These are phyloP conservation scores for Aphidius ervi DNA, from an alignment of 1,140 invertebrate species.

Conservation along the genomic window DNA sequence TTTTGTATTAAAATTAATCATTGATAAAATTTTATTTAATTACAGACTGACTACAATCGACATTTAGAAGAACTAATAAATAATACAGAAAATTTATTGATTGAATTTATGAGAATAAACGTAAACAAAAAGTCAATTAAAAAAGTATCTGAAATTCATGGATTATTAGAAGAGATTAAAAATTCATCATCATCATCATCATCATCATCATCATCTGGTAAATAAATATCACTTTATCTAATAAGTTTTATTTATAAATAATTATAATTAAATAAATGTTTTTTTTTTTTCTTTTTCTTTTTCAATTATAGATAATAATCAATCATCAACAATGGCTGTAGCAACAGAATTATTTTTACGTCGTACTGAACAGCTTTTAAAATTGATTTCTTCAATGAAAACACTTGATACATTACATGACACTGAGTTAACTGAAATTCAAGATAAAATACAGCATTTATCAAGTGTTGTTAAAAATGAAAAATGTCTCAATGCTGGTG, in stretches of 20 bases:
- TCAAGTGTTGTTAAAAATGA: slow-evolving; percentile 48
- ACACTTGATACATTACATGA: slow-evolving; percentile 16
- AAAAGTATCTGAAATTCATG: slow-evolving; percentile 34
- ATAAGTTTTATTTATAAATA: neutral
- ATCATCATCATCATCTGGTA: slow-evolving; percentile 25
- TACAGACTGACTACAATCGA: slow-evolving; percentile 67
- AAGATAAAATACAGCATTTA: slow-evolving; percentile 40
- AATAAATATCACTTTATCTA: slow-evolving; percentile 3
- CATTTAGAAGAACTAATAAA: slow-evolving; percentile 62
- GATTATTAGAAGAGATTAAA: slow-evolving; percentile 36
- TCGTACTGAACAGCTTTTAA: slow-evolving; percentile 44
- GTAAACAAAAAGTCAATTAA: slow-evolving; percentile 30
- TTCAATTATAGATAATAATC: slow-evolving; percentile 28
- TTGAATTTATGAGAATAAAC: slow-evolving; percentile 31
- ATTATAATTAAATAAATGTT: slow-evolving; percentile 1
- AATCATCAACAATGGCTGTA: slow-evolving; percentile 47
- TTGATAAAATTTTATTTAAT: slow-evolving; percentile 21
- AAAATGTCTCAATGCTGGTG: slow-evolving; percentile 67
- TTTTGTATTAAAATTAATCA: too few relatives aligned
- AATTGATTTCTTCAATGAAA: slow-evolving; percentile 34
- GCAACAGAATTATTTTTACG: slow-evolving; percentile 55
- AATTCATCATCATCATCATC: slow-evolving; percentile 25
- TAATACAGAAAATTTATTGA: slow-evolving; percentile 31
- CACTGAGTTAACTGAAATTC: slow-evolving; percentile 42
- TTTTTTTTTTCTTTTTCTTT: slow-evolving; percentile 18